A percentile compares a stretch with the other conserved stretches of the same genome.
These are phyloP conservation scores for Agonum fuliginosum DNA, from an alignment of 2,888 invertebrate genomes.

Conservation along the genomic window DNA sequence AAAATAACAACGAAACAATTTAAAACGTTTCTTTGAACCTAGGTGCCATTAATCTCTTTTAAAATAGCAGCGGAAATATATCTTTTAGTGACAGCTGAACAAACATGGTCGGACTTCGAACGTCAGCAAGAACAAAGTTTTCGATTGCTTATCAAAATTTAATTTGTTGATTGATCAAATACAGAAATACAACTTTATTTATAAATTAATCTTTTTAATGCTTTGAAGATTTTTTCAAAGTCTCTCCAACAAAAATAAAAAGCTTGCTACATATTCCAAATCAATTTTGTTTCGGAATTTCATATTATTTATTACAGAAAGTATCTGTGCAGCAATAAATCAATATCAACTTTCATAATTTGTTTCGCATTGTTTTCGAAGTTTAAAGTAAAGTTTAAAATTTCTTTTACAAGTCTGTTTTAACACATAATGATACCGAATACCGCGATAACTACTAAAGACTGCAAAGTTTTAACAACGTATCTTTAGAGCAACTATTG, in stretches of 20 bases:
- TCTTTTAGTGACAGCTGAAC: constrained; percentile 32
- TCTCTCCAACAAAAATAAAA: background rate
- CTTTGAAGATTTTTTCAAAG: background rate
- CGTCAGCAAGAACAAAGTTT: constrained; percentile 14
- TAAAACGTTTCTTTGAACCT: constrained; percentile 22
- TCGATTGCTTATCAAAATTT: constrained; percentile 28
- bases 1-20: constrained; percentile 39
- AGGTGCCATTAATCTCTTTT: constrained; percentile 46
- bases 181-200: no score
- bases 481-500: background rate
- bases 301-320: constrained; percentile 30
- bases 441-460: constrained; percentile 9
- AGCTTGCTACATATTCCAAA: background rate
- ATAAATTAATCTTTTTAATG: no score
- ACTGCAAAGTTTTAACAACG: constrained; percentile 19
- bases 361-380: constrained; percentile 29
- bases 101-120: constrained; percentile 27
- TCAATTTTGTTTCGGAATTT: background rate
- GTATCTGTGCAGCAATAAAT: constrained; percentile 12
- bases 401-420: constrained; percentile 16
- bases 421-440: constrained; percentile 22
- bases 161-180: constrained; percentile 15
- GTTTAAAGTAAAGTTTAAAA: constrained; percentile 22
- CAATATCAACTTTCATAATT: constrained; percentile 33
- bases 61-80: constrained; percentile 39